A percentile compares a stretch with the other conserved stretches of the same genome.
Conservation (phyloP, 2,888 invertebrate genomes). For the Netelia fuscicornis region DNA sequence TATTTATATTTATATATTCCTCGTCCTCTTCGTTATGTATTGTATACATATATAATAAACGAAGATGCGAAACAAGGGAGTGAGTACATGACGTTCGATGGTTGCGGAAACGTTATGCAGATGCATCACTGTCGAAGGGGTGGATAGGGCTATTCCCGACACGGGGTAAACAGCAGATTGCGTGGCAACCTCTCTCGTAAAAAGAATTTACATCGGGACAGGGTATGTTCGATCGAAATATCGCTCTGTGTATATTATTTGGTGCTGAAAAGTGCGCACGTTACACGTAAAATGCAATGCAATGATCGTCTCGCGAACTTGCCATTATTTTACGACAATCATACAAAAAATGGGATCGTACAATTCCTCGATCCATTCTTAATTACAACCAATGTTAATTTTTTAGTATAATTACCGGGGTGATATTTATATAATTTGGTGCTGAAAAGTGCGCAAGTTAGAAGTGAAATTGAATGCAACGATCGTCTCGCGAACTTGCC, state of each 20-base stretch:
- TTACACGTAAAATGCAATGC: too few relatives aligned
- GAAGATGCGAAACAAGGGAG: conserved; percentile 28
- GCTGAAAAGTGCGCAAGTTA: too few relatives aligned
- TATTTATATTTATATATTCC: neutral
- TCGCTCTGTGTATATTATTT: neutral
- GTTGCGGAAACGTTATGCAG: conserved; percentile 61
- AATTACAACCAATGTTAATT: too few relatives aligned
- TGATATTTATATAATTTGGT: too few relatives aligned
- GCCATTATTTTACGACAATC: too few relatives aligned
- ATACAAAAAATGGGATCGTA: too few relatives aligned
- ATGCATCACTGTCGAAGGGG: conserved; percentile 37
- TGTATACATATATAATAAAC: neutral
- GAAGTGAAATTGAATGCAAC: too few relatives aligned
- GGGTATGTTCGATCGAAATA: neutral
- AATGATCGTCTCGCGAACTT: too few relatives aligned
- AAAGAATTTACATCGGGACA: neutral
- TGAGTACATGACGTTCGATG: conserved; percentile 27
- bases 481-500: too few relatives aligned
- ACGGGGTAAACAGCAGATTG: conserved; percentile 49
- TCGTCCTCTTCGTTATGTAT: too few relatives aligned
- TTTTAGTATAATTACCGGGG: too few relatives aligned
- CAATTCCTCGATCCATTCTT: too few relatives aligned
- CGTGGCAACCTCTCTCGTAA: neutral
- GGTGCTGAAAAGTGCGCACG: neutral
- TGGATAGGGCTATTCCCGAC: conserved; percentile 18